These are phyloP conservation scores for Spodoptera picta DNA, from an alignment of 2,888 invertebrate species.

Conservation along the genomic window DNA sequence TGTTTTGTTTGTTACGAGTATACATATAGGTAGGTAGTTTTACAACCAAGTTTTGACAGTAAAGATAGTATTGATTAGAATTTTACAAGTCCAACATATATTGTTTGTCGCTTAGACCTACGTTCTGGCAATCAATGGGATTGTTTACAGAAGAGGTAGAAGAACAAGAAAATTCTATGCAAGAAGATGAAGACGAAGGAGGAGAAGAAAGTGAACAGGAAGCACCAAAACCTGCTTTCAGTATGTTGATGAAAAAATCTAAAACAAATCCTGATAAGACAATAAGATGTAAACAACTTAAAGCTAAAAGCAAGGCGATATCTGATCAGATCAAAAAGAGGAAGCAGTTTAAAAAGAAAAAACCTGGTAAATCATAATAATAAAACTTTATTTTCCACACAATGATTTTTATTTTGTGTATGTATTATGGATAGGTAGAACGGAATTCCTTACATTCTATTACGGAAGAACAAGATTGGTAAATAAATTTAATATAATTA, in stretches of 20 bases:
- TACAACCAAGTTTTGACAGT: too few relatives aligned
- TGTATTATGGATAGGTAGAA: slow-evolving; percentile 8
- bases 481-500: slow-evolving; percentile 5
- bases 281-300: slow-evolving; percentile 84
- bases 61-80: too few relatives aligned
- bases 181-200: slow-evolving; percentile 59
- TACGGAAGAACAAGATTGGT: slow-evolving; percentile 46
- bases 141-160: slow-evolving; percentile 75
- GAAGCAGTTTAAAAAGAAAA: slow-evolving; percentile 80
- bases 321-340: slow-evolving; percentile 84
- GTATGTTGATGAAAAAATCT: slow-evolving; percentile 65
- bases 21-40: too few relatives aligned
- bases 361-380: slow-evolving; percentile 68
- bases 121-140: too few relatives aligned
- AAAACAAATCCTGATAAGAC: slow-evolving; percentile 81
- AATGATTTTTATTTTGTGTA: slow-evolving; percentile 43
- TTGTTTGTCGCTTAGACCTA: too few relatives aligned
- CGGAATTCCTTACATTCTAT: slow-evolving; percentile 7
- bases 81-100: background rate
- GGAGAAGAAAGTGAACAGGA: slow-evolving; percentile 58
- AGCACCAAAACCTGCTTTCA: slow-evolving; percentile 61
- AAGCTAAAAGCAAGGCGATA: slow-evolving; percentile 82
- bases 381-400: slow-evolving; percentile 62
- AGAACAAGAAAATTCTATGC: slow-evolving; percentile 57
- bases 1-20: too few relatives aligned